Evolutionary conservation across 2,113 vertebrate species (phyloP), one percentile per base, ranked within the genome.

Genomic region (Stigmatopora argus): DNA sequence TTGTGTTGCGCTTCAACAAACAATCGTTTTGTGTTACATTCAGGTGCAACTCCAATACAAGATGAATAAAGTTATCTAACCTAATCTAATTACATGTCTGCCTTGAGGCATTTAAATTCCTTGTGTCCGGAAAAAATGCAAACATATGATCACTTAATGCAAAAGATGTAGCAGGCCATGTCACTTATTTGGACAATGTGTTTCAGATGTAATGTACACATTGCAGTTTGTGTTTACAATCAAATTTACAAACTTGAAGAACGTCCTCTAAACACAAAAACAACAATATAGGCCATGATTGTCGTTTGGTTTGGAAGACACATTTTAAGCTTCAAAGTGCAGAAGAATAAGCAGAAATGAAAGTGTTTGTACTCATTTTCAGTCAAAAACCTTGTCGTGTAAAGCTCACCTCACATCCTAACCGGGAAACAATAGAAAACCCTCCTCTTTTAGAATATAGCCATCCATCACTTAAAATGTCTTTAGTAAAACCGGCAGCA

Each of bases 361-460:
- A 19, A 31, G n/a, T 2, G 2, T n/a, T 51, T 51, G 48, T 51
- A 19, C 19, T 8, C 48, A 8, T 51, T 51, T 51, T 10, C 8
- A 51, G 2, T n/a, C 19, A 7, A 51, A 51, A 52, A 21, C 9
- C 1, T 1, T 19, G n/a, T 51, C 7, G 18, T 51, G 18, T 51
- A 19, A 51, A 7, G 6, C 18, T n/a, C 49, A 3, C 19, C 49
- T 52, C 7, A 49, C 17, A 52, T 21, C 8, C 4, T 52, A 51
- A 11, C 48, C 21, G 19, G 11, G 11, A 53, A 53, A 23, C 51
- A 13, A 53, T 13, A 52, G 8, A n/a, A 52, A 52, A 7, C 26
- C 26, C 26, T 31, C 26, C n/a, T 53, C 51, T 21, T 53, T 53
- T 23, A 53, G 90, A 92, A 93, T 92, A 93, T 89, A 88, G 90